A percentile compares a stretch with the other conserved stretches of the same genome.
These are phyloP conservation scores for Aptenodytes forsteri DNA, from an alignment of 2,113 vertebrate species.

Conservation along the genomic window DNA sequence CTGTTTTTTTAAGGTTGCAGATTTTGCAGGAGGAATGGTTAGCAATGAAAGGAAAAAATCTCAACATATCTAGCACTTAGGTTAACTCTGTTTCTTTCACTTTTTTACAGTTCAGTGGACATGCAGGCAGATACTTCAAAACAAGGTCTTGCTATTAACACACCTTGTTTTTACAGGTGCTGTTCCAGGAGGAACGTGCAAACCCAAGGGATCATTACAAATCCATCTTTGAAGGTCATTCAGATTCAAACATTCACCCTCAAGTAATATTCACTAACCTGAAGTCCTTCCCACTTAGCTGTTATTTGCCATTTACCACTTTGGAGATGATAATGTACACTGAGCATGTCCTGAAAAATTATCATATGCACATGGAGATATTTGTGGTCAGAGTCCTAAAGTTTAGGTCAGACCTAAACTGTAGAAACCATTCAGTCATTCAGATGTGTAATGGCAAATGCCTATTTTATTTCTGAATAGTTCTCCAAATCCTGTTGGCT, in stretches of 20 bases:
- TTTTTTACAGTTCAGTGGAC: neutral
- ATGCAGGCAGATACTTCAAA: neutral
- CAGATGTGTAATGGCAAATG: neutral
- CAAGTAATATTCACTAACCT: neutral
- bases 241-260: neutral
- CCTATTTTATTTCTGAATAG: neutral
- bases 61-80: neutral
- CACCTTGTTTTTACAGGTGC: neutral
- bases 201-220: neutral
- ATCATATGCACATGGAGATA: neutral
- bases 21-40: neutral
- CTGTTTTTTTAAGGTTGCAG: neutral
- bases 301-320: neutral
- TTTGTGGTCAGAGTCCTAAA: neutral
- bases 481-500: neutral
- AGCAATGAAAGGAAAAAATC: neutral
- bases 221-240: neutral
- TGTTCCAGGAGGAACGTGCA: neutral
- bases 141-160: neutral
- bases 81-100: neutral
- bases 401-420: neutral
- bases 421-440: neutral
- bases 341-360: neutral
- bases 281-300: neutral
- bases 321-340: neutral